A percentile compares a stretch with the other conserved stretches of the same genome.
Conservation (phyloP, 2,113 vertebrate species). For the Phodopus roborovskii region DNA sequence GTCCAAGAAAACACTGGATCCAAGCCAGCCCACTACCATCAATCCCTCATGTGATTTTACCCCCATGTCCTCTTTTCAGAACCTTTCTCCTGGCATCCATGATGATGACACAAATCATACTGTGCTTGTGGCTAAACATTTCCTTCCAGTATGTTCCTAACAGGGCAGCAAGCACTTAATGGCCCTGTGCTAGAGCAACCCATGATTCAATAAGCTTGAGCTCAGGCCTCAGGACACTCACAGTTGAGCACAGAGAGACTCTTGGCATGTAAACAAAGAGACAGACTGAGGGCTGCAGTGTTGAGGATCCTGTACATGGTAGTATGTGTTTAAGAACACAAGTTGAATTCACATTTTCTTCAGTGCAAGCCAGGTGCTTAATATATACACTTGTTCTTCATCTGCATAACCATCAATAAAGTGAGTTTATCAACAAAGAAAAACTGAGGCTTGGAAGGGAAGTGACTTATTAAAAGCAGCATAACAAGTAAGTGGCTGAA, state of each 20-base stretch:
- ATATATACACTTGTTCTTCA: neutral
- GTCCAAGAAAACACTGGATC: neutral
- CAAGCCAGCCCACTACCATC: neutral
- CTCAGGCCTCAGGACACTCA: neutral
- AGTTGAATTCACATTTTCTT: neutral
- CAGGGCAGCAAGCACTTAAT: neutral
- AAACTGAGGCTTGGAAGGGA: neutral
- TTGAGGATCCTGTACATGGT: neutral
- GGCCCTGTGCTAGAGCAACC: neutral
- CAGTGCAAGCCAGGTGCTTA: neutral
- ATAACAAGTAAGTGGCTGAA: neutral
- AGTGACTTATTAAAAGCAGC: neutral
- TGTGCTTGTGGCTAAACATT: neutral
- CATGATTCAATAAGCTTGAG: neutral
- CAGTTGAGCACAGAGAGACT: neutral
- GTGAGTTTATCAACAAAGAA: neutral
- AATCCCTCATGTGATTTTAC: neutral
- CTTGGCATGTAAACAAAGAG: neutral
- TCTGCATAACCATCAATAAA: neutral
- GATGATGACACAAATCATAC: neutral
- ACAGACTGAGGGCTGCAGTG: neutral
- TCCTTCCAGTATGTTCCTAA: neutral
- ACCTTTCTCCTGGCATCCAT: neutral
- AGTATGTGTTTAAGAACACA: neutral
- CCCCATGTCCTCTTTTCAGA: neutral